Evolutionary conservation across 1,140 invertebrate genomes (phyloP).

Genomic region (Penaeus japonicus): DNA sequence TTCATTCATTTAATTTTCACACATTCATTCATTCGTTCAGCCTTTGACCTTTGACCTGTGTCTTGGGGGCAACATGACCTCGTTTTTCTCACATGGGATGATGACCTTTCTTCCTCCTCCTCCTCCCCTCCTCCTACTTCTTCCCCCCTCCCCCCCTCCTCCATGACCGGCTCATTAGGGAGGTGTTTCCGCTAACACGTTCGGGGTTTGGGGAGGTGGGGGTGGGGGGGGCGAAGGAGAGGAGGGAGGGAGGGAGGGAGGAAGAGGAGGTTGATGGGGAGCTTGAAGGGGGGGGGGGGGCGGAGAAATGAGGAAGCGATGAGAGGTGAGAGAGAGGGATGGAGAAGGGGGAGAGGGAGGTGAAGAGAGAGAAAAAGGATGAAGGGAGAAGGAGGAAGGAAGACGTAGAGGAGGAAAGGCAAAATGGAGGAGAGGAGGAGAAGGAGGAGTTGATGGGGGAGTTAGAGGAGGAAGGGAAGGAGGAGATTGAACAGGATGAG

Average conservation of each 20-base stretch:
- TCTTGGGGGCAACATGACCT: no score
- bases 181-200: neutral
- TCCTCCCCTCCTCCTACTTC: no score
- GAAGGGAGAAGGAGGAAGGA: no score
- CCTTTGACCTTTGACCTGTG: neutral
- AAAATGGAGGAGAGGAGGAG: no score
- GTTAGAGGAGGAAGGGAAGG: no score
- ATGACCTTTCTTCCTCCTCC: no score
- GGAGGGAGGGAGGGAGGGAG: neutral
- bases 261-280: neutral
- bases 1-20: neutral
- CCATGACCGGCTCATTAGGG: neutral
- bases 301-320: neutral
- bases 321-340: neutral
- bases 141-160: neutral
- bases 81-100: no score
- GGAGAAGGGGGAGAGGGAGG: neutral
- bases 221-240: no score
- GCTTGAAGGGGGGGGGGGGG: neutral
- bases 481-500: no score
- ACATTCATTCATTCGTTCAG: neutral
- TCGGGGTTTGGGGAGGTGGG: neutral
- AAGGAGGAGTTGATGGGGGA: no score
- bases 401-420: no score
- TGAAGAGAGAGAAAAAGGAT: no score